Base-by-base conservation (phyloP, 2,113 vertebrate species). In the Coreoperca whiteheadi region DNA sequence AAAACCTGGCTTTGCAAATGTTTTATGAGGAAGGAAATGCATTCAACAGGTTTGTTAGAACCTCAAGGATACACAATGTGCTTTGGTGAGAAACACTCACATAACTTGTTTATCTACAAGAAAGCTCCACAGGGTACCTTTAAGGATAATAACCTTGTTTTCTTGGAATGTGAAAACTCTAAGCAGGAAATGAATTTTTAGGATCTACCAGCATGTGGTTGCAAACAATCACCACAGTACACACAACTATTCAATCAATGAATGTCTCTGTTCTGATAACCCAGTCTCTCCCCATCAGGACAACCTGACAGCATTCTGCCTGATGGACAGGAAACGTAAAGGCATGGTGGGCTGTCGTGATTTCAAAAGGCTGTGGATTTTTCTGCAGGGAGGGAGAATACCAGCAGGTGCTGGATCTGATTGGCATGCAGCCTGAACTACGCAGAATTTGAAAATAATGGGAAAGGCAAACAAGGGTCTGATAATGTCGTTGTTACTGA, bases 251-350 rank as follows among this genome's bases (percentile, higher is more conserved):
- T 18, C n/a, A 28, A 43, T 39, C 12, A 48, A 30, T 28, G 21
- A 50, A 37, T 51, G 32, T 53, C 21, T 37, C 43, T 43, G 5
- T 21, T 30, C 25, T 69, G 71, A 5, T 60, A 4, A 74, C 51
- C 4, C 34, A 23, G 15, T 77, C 30, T 34, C 3, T 23, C 46
- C 16, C 43, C 28, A 81, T 34, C 32, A 96, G 96, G 91, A 95
- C 79, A 76, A 89, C 37, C 95, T 93, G 84, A 77, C 94, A 21
- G 95, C 93, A 53, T 96, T 96, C 92, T 91, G 76, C 61, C 85
- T 93, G 84, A 90, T 88, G 74, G 95, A 96, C 91, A 88, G 72
- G 2, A 92, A 95, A 71, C 79, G 71, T 50, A 93, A 95, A 0
- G 88, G 94, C n/a, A 39, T 92, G 34, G 48, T 96, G 25, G 88